Base-by-base conservation (phyloP, 2,113 vertebrate genomes). In the Cyanoderma ruficeps region DNA sequence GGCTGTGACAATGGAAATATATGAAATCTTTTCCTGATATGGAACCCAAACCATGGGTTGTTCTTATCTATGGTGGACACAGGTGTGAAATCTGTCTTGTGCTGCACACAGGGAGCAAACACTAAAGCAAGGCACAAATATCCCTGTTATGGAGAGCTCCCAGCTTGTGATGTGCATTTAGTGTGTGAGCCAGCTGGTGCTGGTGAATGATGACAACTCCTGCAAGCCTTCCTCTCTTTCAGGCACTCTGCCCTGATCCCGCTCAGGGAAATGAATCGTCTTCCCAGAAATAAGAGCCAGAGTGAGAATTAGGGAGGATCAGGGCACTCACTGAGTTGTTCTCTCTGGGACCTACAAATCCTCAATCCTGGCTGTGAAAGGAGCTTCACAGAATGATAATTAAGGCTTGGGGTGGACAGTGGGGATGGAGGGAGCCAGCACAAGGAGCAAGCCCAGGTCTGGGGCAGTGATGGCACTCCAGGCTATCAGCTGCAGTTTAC, bases 1-100 rank as follows among this genome's bases (percentile, higher is more conserved):
- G 31, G 42, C 52, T 56, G 79, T 87, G 88, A 96, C 96, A 93
- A 95, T 96, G 72, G 94, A 89, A 96, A 96, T 87, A 64, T 57
- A 90, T 52, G 37, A 77, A 90, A 80, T 30, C 64, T 74, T 81
- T 96, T 95, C 90, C 93, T 90, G 88, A 75, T 24, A 8, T 1
- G 25, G 71, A 89, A n/a, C 49, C 79, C 79, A 83, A 65, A 35
- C 19, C 52, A 37, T 7, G 44, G n/a, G 18, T 37, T 11, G 20
- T 14, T 74, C 83, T 89, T 92, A 94, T 95, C 75, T 2, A 3
- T 12, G 75, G 37, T 2, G 3, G 75, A 80, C 93, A 86, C 75
- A 86, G 92, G 85, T 90, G 90, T 86, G 83, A 90, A 88, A 88
- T 52, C 13, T 63, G 72, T 44, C 47, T 74, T 39, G 35, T 65